Percentiles rank a stretch among this genome's conserved stretches.
Evolutionary conservation across 2,797 vertebrate genomes (phyloP).

Genomic region (Enoplosus armatus): DNA sequence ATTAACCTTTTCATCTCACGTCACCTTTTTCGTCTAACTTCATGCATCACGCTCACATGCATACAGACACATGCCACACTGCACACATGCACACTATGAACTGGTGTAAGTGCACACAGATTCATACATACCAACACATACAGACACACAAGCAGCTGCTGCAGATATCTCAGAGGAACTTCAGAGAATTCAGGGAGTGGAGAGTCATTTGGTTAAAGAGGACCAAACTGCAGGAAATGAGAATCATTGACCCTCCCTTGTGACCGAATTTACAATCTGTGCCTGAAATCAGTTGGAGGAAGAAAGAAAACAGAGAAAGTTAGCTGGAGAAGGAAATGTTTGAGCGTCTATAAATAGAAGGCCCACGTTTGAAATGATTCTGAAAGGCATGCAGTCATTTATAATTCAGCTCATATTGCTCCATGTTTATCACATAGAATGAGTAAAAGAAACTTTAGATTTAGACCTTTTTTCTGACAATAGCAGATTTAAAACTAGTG

Average conservation of each 20-base stretch:
- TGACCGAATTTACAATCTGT: slow-evolving; percentile 76
- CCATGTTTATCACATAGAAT: slow-evolving; percentile 63
- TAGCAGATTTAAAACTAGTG: slow-evolving; percentile 20
- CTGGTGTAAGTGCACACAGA: slow-evolving; percentile 26
- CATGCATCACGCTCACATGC: slow-evolving; percentile 56
- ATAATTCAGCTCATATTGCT: slow-evolving; percentile 76
- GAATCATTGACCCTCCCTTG: slow-evolving; percentile 79
- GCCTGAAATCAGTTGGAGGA: slow-evolving; percentile 76
- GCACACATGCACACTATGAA: slow-evolving; percentile 36
- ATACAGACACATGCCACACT: slow-evolving; percentile 46
- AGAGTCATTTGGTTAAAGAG: slow-evolving; percentile 76
- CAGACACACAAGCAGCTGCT: slow-evolving; percentile 43
- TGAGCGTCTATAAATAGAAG: slow-evolving; percentile 77
- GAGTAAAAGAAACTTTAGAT: slow-evolving; percentile 38
- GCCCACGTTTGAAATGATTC: slow-evolving; percentile 70
- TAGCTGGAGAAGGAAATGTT: slow-evolving; percentile 73
- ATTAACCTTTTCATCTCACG: slow-evolving; percentile 80
- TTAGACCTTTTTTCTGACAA: slow-evolving; percentile 19
- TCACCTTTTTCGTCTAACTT: slow-evolving; percentile 73
- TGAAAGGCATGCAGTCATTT: slow-evolving; percentile 72
- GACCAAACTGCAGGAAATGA: slow-evolving; percentile 81
- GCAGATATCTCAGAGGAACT: slow-evolving; percentile 64
- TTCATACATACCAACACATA: slow-evolving; percentile 31
- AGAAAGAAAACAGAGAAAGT: slow-evolving; percentile 77
- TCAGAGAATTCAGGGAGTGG: slow-evolving; percentile 74